A percentile compares a stretch with the other conserved stretches of the same genome.
Conservation (phyloP, 2,113 vertebrate species). For the Pseudorasbora parva region DNA sequence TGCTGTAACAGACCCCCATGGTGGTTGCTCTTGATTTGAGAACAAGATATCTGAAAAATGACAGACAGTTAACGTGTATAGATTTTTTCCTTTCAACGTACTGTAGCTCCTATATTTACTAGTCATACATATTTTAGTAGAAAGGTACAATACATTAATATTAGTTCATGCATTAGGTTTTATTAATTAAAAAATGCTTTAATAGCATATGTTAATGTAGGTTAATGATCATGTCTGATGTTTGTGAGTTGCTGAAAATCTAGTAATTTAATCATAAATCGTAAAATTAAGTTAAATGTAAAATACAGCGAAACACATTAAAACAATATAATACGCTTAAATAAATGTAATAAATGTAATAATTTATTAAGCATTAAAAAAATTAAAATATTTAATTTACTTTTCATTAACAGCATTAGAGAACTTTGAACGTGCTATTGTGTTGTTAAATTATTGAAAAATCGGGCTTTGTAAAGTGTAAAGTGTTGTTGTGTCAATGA, state of each 20-base stretch:
- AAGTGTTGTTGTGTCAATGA: neutral
- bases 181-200: too few relatives aligned
- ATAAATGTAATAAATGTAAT: neutral
- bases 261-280: neutral
- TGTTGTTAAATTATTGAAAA: neutral
- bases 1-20: neutral
- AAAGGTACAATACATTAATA: too few relatives aligned
- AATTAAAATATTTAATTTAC: neutral
- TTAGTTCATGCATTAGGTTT: too few relatives aligned
- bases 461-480: neutral
- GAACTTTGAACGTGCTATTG: neutral
- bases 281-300: too few relatives aligned
- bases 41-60: conserved; percentile 1
- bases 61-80: neutral
- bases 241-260: neutral
- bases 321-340: too few relatives aligned
- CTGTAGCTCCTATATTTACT: too few relatives aligned
- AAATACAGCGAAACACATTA: too few relatives aligned
- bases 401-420: neutral
- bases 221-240: too few relatives aligned
- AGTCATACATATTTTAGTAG: too few relatives aligned
- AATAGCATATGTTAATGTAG: too few relatives aligned
- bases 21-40: neutral
- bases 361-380: neutral
- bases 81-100: neutral